These are phyloP conservation scores for Peromyscus polionotus DNA, from an alignment of 2,113 vertebrate genomes.

Conservation along the genomic window DNA sequence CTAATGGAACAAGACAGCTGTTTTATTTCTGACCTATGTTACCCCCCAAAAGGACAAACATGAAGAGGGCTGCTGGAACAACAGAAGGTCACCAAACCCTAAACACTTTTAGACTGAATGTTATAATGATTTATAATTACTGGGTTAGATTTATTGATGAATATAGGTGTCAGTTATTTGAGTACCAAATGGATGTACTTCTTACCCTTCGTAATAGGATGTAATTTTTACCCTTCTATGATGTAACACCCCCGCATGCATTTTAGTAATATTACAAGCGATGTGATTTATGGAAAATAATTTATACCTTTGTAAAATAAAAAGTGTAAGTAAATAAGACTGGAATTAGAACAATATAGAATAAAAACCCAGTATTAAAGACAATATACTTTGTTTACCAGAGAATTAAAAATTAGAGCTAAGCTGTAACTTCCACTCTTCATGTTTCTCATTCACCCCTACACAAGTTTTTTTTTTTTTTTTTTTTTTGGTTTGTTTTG, in stretches of 20 bases:
- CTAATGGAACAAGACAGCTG: background rate
- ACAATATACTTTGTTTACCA: constrained; percentile 12
- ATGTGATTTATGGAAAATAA: background rate
- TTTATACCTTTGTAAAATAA: constrained; percentile 31
- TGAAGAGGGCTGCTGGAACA: background rate
- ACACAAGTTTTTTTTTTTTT: constrained; percentile 54
- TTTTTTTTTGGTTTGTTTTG: background rate
- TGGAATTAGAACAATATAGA: constrained; percentile 42
- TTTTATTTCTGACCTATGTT: background rate
- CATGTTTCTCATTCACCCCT: background rate
- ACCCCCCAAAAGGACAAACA: background rate
- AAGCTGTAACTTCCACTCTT: background rate
- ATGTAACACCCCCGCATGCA: background rate
- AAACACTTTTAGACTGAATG: background rate
- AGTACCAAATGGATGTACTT: background rate
- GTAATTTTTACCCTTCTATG: constrained; percentile 15
- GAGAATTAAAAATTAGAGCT: constrained; percentile 42
- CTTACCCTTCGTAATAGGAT: background rate
- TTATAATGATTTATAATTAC: background rate
- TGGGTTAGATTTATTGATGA: constrained; percentile 1
- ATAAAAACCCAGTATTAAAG: constrained; percentile 12
- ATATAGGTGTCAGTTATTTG: background rate
- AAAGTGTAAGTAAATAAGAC: constrained; percentile 31
- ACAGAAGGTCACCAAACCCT: background rate
- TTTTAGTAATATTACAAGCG: background rate